phyloP scores from a whole-genome alignment of 1,140 invertebrate species.

The Dendrolimus punctatus region DNA sequence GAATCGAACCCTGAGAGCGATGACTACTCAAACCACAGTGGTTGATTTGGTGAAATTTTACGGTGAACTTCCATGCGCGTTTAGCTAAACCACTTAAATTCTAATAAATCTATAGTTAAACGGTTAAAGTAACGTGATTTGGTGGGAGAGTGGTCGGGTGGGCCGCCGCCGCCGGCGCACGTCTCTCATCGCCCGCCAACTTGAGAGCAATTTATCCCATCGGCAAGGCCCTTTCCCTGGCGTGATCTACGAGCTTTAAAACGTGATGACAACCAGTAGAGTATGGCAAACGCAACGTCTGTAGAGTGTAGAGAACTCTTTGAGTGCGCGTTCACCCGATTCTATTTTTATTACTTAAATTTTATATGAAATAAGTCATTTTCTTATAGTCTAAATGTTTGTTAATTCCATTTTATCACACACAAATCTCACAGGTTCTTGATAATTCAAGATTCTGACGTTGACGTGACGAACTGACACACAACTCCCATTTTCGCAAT shows the following conservation, averaged over 20 bases:
- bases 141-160: slow-evolving; percentile 6
- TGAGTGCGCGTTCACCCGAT: slow-evolving; percentile 14
- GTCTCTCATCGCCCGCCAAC: slow-evolving; percentile 43
- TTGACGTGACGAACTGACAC: no score
- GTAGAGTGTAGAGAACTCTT: slow-evolving; percentile 14
- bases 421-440: no score
- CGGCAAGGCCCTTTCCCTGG: slow-evolving; percentile 30
- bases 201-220: slow-evolving; percentile 53
- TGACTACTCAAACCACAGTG: no score
- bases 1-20: no score
- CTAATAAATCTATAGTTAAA: slow-evolving; percentile 40
- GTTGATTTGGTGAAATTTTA: no score
- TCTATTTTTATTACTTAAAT: slow-evolving; percentile 22
- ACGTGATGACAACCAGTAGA: slow-evolving; percentile 46
- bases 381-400: no score
- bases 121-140: slow-evolving; percentile 24
- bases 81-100: slow-evolving; percentile 34
- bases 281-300: slow-evolving; percentile 17
- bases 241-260: slow-evolving; percentile 44
- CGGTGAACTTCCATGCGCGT: slow-evolving; percentile 1
- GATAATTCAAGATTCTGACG: no score
- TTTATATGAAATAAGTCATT: slow-evolving; percentile 14
- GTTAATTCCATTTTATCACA: no score
- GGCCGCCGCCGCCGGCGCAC: slow-evolving; percentile 24
- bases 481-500: no score